Conservation (phyloP, 2,888 invertebrate species). For the Scaeva pyrastri region DNA sequence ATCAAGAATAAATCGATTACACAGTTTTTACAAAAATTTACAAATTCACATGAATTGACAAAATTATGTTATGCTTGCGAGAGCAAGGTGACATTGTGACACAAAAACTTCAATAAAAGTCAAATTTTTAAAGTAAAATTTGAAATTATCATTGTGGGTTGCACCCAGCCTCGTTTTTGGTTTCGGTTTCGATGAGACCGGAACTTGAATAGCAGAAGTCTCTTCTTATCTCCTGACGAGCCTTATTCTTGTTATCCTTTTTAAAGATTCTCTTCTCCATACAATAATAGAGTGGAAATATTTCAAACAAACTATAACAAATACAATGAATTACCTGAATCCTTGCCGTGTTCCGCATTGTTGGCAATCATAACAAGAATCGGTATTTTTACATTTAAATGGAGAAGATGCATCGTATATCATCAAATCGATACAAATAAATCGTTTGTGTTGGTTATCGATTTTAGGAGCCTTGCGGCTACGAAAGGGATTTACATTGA, state of each 20-base stretch:
- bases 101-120: too few relatives aligned
- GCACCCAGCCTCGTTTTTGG: too few relatives aligned
- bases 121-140: too few relatives aligned
- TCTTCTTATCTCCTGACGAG: too few relatives aligned
- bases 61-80: too few relatives aligned
- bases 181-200: too few relatives aligned
- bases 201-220: too few relatives aligned
- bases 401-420: conserved; percentile 27
- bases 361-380: conserved; percentile 13
- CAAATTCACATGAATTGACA: too few relatives aligned
- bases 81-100: too few relatives aligned
- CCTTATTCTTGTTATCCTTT: conserved; percentile 53
- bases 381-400: conserved; percentile 27
- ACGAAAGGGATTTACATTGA: conserved; percentile 54
- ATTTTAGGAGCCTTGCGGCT: background rate
- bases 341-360: conserved; percentile 1
- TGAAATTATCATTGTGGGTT: too few relatives aligned
- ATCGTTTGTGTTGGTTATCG: conserved; percentile 35
- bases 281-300: conserved; percentile 57
- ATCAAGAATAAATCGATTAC: too few relatives aligned
- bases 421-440: conserved; percentile 51
- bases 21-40: too few relatives aligned
- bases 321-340: conserved; percentile 47
- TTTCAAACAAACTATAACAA: conserved; percentile 56
- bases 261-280: conserved; percentile 30